Percentiles rank a stretch among this genome's conserved stretches.
Evolutionary conservation across 1,140 invertebrate species (phyloP).

Genomic region (Sinonovacula constricta): DNA sequence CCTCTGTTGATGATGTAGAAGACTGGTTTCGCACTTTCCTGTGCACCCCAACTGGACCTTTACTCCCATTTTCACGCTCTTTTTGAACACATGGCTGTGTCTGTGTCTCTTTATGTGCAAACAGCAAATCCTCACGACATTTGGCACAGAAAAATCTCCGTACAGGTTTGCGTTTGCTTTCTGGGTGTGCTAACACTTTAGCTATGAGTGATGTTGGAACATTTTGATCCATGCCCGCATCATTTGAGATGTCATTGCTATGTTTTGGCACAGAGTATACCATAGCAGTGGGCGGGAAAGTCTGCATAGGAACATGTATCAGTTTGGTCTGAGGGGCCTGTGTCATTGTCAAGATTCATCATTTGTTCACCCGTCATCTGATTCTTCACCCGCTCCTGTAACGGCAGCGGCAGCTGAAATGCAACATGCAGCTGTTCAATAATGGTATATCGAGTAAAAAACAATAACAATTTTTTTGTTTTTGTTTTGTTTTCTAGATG

Average conservation of each 20-base stretch:
- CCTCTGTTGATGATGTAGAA: slow-evolving; percentile 2
- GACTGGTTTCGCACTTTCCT: slow-evolving; percentile 14
- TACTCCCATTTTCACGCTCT: slow-evolving; percentile 13
- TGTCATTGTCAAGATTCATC: slow-evolving; percentile 64
- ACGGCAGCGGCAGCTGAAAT: slow-evolving; percentile 90
- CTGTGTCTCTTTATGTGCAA: slow-evolving; percentile 70
- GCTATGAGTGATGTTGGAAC: slow-evolving; percentile 96
- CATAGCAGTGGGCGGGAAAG: slow-evolving; percentile 93
- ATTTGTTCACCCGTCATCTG: slow-evolving; percentile 78
- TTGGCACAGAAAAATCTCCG: slow-evolving; percentile 72
- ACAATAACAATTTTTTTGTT: too few species aligned
- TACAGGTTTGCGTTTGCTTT: slow-evolving; percentile 60
- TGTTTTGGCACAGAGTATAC: slow-evolving; percentile 87
- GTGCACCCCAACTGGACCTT: slow-evolving; percentile 24
- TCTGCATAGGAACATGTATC: slow-evolving; percentile 89
- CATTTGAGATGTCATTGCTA: slow-evolving; percentile 48
- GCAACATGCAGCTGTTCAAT: background rate
- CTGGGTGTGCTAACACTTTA: slow-evolving; percentile 91
- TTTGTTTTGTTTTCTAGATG: too few species aligned
- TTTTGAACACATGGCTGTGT: slow-evolving; percentile 5
- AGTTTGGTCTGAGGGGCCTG: slow-evolving; percentile 82
- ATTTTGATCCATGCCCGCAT: slow-evolving; percentile 64
- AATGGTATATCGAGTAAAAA: background rate
- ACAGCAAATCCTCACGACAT: slow-evolving; percentile 68
- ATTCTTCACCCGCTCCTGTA: slow-evolving; percentile 89